Percentiles rank a stretch among this genome's conserved stretches.
Conservation (phyloP, 37 sponge, comb jelly and placozoan species). For the Aphrocallistes beatrix region DNA sequence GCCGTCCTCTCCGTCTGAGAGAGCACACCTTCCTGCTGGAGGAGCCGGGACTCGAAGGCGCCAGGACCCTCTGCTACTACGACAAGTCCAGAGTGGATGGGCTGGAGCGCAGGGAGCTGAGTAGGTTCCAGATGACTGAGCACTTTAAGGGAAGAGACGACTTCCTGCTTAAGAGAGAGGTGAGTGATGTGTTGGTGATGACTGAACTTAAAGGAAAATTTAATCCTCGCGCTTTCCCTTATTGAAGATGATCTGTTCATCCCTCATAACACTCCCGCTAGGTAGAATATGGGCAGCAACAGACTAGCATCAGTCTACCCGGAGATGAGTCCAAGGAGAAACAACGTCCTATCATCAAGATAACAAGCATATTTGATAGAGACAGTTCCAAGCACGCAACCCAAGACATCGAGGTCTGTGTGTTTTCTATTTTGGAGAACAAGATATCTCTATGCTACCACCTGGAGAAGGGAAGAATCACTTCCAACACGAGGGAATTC, state of each 20-base stretch:
- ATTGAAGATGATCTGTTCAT: too few relatives aligned
- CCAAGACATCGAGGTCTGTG: conserved; percentile 56
- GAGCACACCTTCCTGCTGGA: conserved; percentile 49
- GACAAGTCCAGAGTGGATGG: conserved; percentile 77
- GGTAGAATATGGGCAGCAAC: neutral
- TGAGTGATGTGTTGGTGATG: neutral
- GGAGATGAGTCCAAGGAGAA: neutral
- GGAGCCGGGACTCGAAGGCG: conserved; percentile 28
- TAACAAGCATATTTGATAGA: conserved; percentile 63
- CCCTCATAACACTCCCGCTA: neutral
- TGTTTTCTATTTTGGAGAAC: conserved; percentile 51
- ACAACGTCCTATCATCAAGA: conserved; percentile 21
- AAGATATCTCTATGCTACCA: conserved; percentile 62
- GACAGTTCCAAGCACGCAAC: conserved; percentile 49
- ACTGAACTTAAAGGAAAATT: neutral
- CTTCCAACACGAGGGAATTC: conserved; percentile 59
- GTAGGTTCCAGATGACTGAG: conserved; percentile 55
- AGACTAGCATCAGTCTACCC: neutral
- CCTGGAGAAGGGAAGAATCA: conserved; percentile 59
- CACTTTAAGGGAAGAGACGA: conserved; percentile 57
- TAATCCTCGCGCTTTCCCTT: too few relatives aligned
- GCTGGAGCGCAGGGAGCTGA: conserved; percentile 47
- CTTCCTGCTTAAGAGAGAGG: conserved; percentile 49
- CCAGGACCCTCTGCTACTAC: conserved; percentile 51
- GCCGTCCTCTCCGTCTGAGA: conserved; percentile 34